phyloP scores from a whole-genome alignment of 2,113 vertebrate species.

The Malaclemys terrapin region DNA sequence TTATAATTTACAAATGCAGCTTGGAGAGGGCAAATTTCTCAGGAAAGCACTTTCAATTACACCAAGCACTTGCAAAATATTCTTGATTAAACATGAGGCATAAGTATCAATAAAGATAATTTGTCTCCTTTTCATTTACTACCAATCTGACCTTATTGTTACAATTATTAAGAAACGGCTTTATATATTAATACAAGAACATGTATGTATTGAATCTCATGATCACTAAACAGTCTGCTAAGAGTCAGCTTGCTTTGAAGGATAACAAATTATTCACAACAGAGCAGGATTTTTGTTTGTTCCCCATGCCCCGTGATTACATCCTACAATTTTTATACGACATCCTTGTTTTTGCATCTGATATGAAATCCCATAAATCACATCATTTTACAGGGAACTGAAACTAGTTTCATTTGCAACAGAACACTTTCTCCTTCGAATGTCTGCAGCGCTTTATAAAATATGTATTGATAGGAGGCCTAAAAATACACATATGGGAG shows the following conservation, averaged over 20 bases:
- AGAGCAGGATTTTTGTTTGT: neutral
- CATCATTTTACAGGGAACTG: slow-evolving; percentile 45
- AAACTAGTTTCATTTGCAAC: slow-evolving; percentile 64
- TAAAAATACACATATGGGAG: slow-evolving; percentile 66
- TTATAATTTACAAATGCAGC: slow-evolving; percentile 13
- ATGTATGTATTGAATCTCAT: slow-evolving; percentile 40
- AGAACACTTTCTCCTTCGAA: slow-evolving; percentile 53
- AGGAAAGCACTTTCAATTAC: neutral
- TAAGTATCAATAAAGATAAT: slow-evolving; percentile 53
- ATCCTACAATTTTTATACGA: slow-evolving; percentile 55
- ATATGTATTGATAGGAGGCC: slow-evolving; percentile 71
- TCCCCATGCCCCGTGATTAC: slow-evolving; percentile 24
- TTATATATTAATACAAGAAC: slow-evolving; percentile 43
- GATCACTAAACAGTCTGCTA: neutral
- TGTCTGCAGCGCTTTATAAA: slow-evolving; percentile 62
- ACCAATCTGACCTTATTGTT: slow-evolving; percentile 36
- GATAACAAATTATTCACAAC: slow-evolving; percentile 60
- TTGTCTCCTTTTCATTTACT: slow-evolving; percentile 37
- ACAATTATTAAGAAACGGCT: slow-evolving; percentile 7
- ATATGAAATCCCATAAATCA: slow-evolving; percentile 55
- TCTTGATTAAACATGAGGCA: slow-evolving; percentile 35
- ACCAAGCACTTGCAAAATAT: slow-evolving; percentile 22
- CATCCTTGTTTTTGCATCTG: slow-evolving; percentile 61
- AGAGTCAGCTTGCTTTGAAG: slow-evolving; percentile 46
- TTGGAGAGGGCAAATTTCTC: neutral